Evolutionary conservation across 2,113 vertebrate genomes (phyloP).

Genomic region (Catagonus wagneri): DNA sequence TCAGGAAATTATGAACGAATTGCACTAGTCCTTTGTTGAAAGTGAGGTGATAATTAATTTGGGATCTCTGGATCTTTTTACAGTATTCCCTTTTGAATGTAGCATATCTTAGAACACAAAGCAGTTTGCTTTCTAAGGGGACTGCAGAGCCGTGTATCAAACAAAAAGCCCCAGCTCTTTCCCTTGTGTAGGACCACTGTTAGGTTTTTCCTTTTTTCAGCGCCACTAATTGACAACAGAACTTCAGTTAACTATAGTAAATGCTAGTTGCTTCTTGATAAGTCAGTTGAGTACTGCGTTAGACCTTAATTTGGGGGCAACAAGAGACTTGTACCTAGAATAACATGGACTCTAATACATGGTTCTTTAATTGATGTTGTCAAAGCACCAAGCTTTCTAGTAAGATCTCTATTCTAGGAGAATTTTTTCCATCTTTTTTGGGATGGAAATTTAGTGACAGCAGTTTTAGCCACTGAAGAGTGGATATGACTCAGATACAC

Average conservation of each 20-base stretch:
- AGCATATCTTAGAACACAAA: not conserved
- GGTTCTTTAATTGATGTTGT: slow-evolving; percentile 15
- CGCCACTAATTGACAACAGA: not conserved
- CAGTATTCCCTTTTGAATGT: not conserved
- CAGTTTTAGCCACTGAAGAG: not conserved
- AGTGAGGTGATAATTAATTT: not conserved
- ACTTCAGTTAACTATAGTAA: not conserved
- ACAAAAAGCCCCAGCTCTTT: not conserved
- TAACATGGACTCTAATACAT: not conserved
- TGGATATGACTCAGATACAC: not conserved
- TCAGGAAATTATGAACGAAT: slow-evolving; percentile 38
- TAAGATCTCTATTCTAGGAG: not conserved
- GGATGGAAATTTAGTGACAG: slow-evolving; percentile 30
- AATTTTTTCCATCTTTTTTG: slow-evolving; percentile 28
- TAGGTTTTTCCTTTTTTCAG: not conserved
- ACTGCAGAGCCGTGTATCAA: not conserved
- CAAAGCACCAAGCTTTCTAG: not conserved
- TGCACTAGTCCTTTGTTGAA: slow-evolving; percentile 6
- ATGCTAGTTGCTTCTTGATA: not conserved
- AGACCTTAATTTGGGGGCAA: not conserved
- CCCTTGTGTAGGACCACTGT: not conserved
- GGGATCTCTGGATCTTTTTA: not conserved
- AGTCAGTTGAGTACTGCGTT: not conserved
- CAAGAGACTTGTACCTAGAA: slow-evolving; percentile 13
- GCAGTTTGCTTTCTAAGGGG: slow-evolving; percentile 11